Evolutionary conservation across 1,140 invertebrate genomes (phyloP).

Genomic region (Melipona quadrifasciata): DNA sequence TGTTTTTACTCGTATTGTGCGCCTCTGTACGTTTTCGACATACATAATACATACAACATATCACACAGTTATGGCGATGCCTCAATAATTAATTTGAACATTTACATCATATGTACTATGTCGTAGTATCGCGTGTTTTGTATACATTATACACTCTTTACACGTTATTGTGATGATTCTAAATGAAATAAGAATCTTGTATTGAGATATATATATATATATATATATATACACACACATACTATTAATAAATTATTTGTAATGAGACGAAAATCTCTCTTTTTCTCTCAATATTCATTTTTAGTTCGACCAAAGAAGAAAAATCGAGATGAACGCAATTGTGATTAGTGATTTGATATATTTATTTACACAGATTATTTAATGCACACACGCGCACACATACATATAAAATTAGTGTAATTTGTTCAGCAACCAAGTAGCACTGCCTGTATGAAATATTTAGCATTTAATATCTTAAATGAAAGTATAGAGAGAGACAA

Average conservation of each 20-base stretch:
- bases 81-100: conserved; percentile 33
- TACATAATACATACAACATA: conserved; percentile 57
- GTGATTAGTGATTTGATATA: conserved; percentile 53
- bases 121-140: conserved; percentile 57
- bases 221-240: not conserved
- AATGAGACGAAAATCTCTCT: conserved; percentile 45
- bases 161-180: conserved; percentile 65
- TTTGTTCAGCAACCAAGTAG: conserved; percentile 35
- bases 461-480: conserved; percentile 14
- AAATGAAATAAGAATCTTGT: conserved; percentile 60
- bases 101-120: conserved; percentile 37
- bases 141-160: conserved; percentile 69
- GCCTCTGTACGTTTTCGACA: conserved; percentile 37
- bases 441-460: conserved; percentile 31
- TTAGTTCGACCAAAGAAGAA: not conserved
- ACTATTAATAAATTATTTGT: conserved; percentile 71
- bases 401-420: conserved; percentile 41
- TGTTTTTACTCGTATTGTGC: conserved; percentile 30
- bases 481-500: not conserved
- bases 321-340: not conserved
- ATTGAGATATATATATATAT: conserved; percentile 32
- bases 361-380: conserved; percentile 64
- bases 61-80: conserved; percentile 47
- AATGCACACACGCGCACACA: conserved; percentile 10
- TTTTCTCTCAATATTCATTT: conserved; percentile 4